Evolutionary conservation across 2,797 vertebrate species (phyloP), one percentile per base, ranked within the genome.

Genomic region (Gymnoscopelus microlampas): DNA sequence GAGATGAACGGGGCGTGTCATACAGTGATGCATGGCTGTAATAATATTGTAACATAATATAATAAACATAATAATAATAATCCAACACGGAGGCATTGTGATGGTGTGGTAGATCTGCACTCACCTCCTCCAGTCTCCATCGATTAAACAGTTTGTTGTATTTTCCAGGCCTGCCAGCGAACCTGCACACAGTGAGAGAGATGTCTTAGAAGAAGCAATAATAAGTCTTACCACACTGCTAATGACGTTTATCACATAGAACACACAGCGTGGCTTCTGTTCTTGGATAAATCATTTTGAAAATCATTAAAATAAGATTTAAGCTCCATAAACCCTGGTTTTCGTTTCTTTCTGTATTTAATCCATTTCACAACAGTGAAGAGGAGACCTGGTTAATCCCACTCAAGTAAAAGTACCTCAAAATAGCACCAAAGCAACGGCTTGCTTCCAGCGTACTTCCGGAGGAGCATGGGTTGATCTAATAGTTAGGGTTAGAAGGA

Each of bases 101-200:
- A 19, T 19, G 19, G 19, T 19, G 19, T 19, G 23, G 71, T n/a
- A 3, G 68, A 73, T 75, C 74, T 71, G 81, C 66, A 86, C 94
- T 95, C 94, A 99, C 98, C 95, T 99, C 98, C 86, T 99, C 98
- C 84, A 99, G 90, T 78, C 98, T 94, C 98, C 98, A 99, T 83
- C 97, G 96, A 88, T 97, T 95, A 88, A 99, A 99, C 76, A 99
- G 96, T 90, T 99, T 98, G 93, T 98, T 98, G 90, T 99, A 99
- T 84, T 97, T 98, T 78, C 98, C 98, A 58, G 98, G 98, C 80
- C 97, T 95, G 67, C 98, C 98, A 71, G 97, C 97, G 92, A 99
- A 99, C 91, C 98, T 95, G 26, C 26, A 29, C 26, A 29, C 26
- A 29, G 26, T 29, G 26, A 29, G 26, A 29, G 26, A 4, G 26